Evolutionary conservation across 2,888 invertebrate genomes (phyloP), one percentile per base, ranked within the genome.

Genomic region (Liodrosophila aerea): DNA sequence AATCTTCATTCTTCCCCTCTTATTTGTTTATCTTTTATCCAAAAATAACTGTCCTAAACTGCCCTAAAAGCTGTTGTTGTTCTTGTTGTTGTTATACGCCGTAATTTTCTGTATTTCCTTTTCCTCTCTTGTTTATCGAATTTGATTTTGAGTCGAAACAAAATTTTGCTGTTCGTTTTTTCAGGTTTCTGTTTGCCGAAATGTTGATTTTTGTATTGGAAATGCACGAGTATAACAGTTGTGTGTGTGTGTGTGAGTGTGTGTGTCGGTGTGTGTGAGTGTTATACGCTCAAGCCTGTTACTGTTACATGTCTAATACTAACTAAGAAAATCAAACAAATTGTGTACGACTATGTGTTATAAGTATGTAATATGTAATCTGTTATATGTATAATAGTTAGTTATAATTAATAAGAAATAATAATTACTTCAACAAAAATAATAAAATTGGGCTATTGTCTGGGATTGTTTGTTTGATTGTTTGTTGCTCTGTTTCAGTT

Each of bases 401-500:
- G 46, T 43, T 27, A 29, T 43, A 44, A 18, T 49, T 51, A 70
- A 29, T 45, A 53, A 47, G 47, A 53, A 70, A 54, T 60, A 62
- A 47, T 31, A 40, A 49, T 47, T 57, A 52, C 51, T 52, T 71
- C 50, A 78, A 76, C 72, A 78, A 78, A 22, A 22, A 5, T 22
- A 22, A 22, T 22, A 22, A 5, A 83, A 86, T 78, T 78, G 86
- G 87, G 88, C 88, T 87, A 87, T 87, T 87, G 88, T 78, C 64
- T 68, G 70, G 49, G 47, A 11, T 46, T 54, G 44, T 54, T 36
- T 64, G 80, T 87, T 87, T 87, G 87, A 87, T 87, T 87, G 87
- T 87, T 87, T 87, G 73, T 76, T 88, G 88, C 88, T 87, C 88
- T 70, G 69, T 68, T 73, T 85, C 76, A 83, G 76, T 67, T 80